Conservation (phyloP, 2,113 vertebrate species). For the Platycercus adscitus region DNA sequence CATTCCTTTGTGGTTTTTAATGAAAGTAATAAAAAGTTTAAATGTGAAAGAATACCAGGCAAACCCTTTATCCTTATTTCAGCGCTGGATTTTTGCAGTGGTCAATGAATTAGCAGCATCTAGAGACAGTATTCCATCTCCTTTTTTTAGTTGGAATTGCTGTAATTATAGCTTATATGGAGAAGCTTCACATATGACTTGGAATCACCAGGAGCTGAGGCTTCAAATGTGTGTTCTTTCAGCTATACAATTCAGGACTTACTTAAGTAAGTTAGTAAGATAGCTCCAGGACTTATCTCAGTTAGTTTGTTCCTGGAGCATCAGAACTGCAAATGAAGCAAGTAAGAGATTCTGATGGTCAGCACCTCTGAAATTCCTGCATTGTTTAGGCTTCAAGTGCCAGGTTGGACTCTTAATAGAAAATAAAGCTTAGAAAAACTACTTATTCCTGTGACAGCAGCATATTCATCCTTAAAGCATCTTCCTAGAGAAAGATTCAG, state of each 20-base stretch:
- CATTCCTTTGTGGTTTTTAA: background rate
- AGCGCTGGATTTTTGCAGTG: background rate
- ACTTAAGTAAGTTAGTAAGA: background rate
- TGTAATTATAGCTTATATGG: background rate
- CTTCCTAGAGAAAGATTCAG: background rate
- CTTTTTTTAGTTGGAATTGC: background rate
- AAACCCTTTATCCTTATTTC: background rate
- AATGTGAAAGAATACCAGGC: background rate
- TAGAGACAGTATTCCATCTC: background rate
- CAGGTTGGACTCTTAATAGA: background rate
- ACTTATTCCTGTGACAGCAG: background rate
- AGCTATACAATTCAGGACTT: background rate
- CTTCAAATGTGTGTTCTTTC: background rate
- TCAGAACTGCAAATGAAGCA: background rate
- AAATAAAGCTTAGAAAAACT: background rate
- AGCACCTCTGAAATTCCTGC: background rate
- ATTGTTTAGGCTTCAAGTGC: background rate
- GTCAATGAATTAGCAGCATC: background rate
- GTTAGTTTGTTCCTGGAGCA: background rate
- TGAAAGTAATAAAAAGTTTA: background rate
- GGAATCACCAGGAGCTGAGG: background rate
- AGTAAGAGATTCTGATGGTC: background rate
- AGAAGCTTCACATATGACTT: background rate
- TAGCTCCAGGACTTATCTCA: background rate
- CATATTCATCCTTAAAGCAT: background rate